Percentiles rank a stretch among this genome's conserved stretches.
Evolutionary conservation across 2,797 vertebrate genomes (phyloP).

Genomic region (Platyrinchus mystaceus): DNA sequence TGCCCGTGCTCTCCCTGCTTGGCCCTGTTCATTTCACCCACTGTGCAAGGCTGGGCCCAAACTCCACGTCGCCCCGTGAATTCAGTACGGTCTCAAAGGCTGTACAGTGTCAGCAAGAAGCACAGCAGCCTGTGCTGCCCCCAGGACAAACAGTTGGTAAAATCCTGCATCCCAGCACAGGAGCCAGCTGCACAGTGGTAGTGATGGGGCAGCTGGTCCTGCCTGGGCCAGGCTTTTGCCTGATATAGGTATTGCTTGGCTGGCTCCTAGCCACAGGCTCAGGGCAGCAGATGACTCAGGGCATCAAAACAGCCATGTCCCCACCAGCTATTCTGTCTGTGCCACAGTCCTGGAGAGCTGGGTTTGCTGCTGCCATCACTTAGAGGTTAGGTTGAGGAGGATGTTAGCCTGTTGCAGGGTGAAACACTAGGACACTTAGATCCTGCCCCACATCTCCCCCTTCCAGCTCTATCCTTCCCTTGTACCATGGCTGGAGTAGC

Average conservation of each 20-base stretch:
- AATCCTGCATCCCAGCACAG: accelerated
- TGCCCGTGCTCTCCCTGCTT: accelerated
- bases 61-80: neutral
- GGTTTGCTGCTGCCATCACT: neutral
- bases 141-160: neutral
- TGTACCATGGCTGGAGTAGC: neutral
- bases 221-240: neutral
- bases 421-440: neutral
- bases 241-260: neutral
- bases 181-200: neutral
- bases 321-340: neutral
- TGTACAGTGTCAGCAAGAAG: neutral
- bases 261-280: neutral
- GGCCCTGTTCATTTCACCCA: neutral
- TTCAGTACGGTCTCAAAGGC: neutral
- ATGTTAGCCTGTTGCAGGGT: neutral
- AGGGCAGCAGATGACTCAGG: neutral
- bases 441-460: neutral
- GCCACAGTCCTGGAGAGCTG: neutral
- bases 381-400: neutral
- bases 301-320: neutral
- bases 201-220: neutral
- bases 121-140: neutral
- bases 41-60: accelerated
- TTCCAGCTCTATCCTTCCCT: neutral